phyloP scores from a whole-genome alignment of 1,140 invertebrate species.

The Phymastichus coffea region DNA sequence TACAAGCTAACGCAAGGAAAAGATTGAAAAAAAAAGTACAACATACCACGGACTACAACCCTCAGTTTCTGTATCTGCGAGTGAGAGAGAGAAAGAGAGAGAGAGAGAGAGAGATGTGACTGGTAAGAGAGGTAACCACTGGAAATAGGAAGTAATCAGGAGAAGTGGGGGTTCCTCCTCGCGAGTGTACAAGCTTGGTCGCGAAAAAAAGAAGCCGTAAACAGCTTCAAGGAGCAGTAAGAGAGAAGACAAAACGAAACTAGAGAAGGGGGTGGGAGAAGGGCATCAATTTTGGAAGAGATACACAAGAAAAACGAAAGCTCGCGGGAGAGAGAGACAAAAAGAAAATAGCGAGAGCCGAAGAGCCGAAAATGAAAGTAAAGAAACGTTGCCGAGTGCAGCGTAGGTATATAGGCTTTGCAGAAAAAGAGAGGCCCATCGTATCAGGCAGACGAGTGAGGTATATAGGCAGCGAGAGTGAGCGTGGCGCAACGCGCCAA shows the following conservation, averaged over 20 bases:
- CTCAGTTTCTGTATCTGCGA: constrained; percentile 25
- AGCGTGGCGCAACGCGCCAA: constrained; percentile 28
- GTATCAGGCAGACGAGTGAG: constrained; percentile 21
- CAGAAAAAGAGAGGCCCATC: constrained; percentile 13
- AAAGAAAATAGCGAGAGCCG: not conserved
- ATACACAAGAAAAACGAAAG: constrained; percentile 3
- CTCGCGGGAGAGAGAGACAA: constrained; percentile 2
- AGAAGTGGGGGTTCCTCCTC: constrained; percentile 29
- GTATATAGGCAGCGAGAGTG: not conserved
- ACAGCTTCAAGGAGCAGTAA: no score
- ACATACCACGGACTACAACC: constrained; percentile 15
- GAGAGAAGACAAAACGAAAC: constrained; percentile 15
- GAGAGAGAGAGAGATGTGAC: not conserved
- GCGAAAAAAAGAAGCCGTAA: constrained; percentile 8
- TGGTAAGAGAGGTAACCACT: not conserved
- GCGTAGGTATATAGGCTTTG: not conserved
- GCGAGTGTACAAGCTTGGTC: not conserved
- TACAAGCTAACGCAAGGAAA: not conserved
- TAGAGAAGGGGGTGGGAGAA: no score
- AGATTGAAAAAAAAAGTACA: constrained; percentile 21
- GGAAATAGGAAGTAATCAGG: constrained; percentile 37
- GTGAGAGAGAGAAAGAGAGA: not conserved
- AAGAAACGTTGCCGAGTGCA: not conserved
- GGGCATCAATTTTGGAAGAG: no score
- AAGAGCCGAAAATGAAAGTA: not conserved